Evolutionary conservation across 2,797 vertebrate genomes (phyloP).

Genomic region (Gallinago nigripennis): DNA sequence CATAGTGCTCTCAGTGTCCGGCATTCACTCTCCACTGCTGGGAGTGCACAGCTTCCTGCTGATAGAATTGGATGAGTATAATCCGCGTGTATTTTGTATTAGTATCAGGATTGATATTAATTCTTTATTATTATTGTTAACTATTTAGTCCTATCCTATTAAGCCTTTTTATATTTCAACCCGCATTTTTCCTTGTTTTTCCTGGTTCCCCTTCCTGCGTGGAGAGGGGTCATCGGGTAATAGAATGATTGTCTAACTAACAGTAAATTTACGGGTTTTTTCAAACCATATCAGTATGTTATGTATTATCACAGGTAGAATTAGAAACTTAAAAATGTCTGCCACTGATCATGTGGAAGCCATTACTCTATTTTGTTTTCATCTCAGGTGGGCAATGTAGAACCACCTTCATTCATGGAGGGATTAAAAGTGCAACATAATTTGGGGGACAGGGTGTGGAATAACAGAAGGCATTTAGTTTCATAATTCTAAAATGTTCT

Average conservation of each 20-base stretch:
- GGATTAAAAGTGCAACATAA: not conserved
- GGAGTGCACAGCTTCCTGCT: not conserved
- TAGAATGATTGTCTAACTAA: no score
- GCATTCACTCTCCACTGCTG: not conserved
- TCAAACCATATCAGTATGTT: not conserved
- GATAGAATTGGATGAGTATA: no score
- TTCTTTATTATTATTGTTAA: not conserved
- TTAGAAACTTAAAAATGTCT: not conserved
- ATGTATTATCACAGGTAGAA: not conserved
- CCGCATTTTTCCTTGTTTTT: not conserved
- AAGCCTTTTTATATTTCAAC: not conserved
- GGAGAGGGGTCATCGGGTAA: not conserved
- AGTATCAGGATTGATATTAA: not conserved
- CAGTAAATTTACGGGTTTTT: not conserved
- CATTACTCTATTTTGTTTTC: not conserved
- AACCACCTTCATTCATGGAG: not conserved
- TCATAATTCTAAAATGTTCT: not conserved
- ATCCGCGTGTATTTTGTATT: not conserved
- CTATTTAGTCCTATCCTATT: not conserved
- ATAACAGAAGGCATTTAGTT: not conserved
- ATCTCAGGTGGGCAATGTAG: not conserved
- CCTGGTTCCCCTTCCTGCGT: not conserved
- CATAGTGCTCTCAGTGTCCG: not conserved
- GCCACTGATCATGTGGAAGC: not conserved
- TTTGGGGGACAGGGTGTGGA: not conserved